These are phyloP conservation scores for Drosophila obscura DNA, from an alignment of 1,140 invertebrate genomes.

Conservation along the genomic window DNA sequence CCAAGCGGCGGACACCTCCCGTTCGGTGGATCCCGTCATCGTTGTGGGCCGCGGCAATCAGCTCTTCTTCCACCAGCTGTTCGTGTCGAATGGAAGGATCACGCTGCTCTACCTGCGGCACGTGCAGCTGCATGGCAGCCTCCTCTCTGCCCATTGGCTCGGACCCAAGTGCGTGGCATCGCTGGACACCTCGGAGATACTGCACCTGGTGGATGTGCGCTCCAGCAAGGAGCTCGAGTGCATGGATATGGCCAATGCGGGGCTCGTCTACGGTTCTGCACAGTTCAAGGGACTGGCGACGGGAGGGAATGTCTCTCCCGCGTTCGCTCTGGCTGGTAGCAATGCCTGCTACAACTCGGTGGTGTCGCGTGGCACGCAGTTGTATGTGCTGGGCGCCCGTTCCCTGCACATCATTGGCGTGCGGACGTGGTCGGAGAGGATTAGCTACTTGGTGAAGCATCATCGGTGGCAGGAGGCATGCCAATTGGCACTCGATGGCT, in stretches of 20 bases:
- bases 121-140: slow-evolving; percentile 88
- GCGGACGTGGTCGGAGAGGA: slow-evolving; percentile 92
- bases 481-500: slow-evolving; percentile 84
- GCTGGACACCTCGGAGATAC: slow-evolving; percentile 92
- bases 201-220: slow-evolving; percentile 95
- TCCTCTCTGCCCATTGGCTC: slow-evolving; percentile 93
- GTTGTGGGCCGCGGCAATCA: slow-evolving; percentile 92
- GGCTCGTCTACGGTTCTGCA: slow-evolving; percentile 95
- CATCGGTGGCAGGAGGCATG: slow-evolving; percentile 87
- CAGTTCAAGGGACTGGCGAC: slow-evolving; percentile 95
- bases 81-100: slow-evolving; percentile 75
- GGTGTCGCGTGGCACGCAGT: slow-evolving; percentile 90
- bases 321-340: slow-evolving; percentile 88
- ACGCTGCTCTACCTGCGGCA: slow-evolving; percentile 86
- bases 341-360: slow-evolving; percentile 96
- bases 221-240: slow-evolving; percentile 93
- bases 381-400: slow-evolving; percentile 93
- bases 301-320: slow-evolving; percentile 87
- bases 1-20: slow-evolving; percentile 89
- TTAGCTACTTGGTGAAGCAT: slow-evolving; percentile 88
- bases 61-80: slow-evolving; percentile 89
- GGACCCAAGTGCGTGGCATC: slow-evolving; percentile 93
- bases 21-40: slow-evolving; percentile 93
- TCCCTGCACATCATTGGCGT: slow-evolving; percentile 92
- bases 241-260: slow-evolving; percentile 92